phyloP scores from a whole-genome alignment of 2,888 invertebrate genomes.

The Drosophila bunnanda region DNA sequence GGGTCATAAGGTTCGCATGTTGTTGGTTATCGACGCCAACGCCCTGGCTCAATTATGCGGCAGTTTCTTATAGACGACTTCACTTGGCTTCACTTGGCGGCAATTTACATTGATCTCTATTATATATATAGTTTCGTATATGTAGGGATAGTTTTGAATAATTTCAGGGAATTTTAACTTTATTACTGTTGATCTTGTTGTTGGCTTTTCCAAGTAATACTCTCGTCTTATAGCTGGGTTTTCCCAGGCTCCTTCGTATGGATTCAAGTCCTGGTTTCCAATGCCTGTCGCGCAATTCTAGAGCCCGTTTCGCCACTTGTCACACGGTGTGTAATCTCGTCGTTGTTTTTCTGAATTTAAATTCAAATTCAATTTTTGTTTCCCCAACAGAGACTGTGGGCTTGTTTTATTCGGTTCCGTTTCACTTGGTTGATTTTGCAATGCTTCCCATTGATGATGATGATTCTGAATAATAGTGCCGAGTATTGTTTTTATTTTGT shows the following conservation, averaged over 20 bases:
- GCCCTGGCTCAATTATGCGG: constrained; percentile 35
- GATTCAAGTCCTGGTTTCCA: neutral
- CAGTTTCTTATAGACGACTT: constrained; percentile 5
- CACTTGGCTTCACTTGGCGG: constrained; percentile 15
- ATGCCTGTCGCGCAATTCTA: neutral
- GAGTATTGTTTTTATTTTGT: constrained; percentile 34
- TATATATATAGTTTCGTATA: neutral
- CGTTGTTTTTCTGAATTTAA: constrained; percentile 11
- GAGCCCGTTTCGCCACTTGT: constrained; percentile 21
- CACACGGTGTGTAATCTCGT: constrained; percentile 31
- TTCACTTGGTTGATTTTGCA: constrained; percentile 51
- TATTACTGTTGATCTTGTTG: constrained; percentile 7
- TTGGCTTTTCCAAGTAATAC: constrained; percentile 13
- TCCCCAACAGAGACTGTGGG: neutral
- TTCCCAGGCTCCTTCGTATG: too few relatives aligned
- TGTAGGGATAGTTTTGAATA: neutral
- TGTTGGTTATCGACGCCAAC: constrained; percentile 40
- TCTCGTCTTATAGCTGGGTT: constrained; percentile 1
- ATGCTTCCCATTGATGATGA: constrained; percentile 48
- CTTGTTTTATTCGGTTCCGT: constrained; percentile 45
- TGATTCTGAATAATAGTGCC: constrained; percentile 42
- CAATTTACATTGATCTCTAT: constrained; percentile 12
- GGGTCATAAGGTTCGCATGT: constrained; percentile 37
- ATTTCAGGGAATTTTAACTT: constrained; percentile 3
- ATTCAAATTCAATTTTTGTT: constrained; percentile 20